Percentiles rank a stretch among this genome's conserved stretches.
phyloP scores from a whole-genome alignment of 2,888 invertebrate species.

The Monopis laevigella region DNA sequence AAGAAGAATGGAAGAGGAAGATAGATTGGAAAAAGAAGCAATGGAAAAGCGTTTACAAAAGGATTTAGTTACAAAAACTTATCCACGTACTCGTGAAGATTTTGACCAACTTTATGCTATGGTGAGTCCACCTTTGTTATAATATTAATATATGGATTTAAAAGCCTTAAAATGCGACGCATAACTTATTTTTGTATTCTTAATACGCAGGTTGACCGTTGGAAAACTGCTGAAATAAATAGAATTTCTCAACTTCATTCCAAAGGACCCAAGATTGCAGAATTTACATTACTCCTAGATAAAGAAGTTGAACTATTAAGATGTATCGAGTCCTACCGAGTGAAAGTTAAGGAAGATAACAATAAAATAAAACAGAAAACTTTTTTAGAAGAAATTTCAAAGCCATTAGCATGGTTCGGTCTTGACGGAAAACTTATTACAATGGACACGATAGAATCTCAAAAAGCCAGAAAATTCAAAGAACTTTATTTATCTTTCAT shows the following conservation, averaged over 20 bases:
- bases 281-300: constrained; percentile 74
- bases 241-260: constrained; percentile 71
- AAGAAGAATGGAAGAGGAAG: constrained; percentile 62
- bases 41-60: constrained; percentile 59
- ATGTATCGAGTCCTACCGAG: constrained; percentile 74
- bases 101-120: constrained; percentile 78
- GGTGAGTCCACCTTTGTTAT: constrained; percentile 41
- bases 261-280: constrained; percentile 75
- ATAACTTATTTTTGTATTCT: not conserved
- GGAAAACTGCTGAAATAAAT: constrained; percentile 72
- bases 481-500: constrained; percentile 76
- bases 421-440: constrained; percentile 75
- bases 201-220: constrained; percentile 64
- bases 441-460: constrained; percentile 84
- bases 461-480: constrained; percentile 78
- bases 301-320: constrained; percentile 77
- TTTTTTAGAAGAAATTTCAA: constrained; percentile 74
- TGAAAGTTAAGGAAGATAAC: constrained; percentile 67
- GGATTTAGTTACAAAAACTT: constrained; percentile 73
- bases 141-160: no score
- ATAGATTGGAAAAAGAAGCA: constrained; percentile 57
- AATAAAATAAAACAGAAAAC: constrained; percentile 67
- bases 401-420: constrained; percentile 80
- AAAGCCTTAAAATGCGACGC: no score
- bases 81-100: constrained; percentile 75